Conservation (phyloP, 2,888 invertebrate species). For the Patella caerulea region DNA sequence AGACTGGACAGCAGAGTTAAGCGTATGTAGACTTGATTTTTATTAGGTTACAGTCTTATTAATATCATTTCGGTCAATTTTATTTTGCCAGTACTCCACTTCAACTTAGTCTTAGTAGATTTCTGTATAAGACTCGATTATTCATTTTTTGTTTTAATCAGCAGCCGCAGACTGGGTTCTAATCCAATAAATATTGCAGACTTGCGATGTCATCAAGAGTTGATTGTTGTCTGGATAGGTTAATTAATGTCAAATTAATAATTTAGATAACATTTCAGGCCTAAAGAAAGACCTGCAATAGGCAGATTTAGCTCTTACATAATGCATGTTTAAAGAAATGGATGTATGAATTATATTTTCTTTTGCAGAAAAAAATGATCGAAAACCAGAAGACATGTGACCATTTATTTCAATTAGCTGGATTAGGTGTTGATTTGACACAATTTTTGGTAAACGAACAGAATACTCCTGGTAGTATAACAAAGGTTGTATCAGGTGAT, state of each 20-base stretch:
- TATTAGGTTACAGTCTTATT: too few relatives aligned
- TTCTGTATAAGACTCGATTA: too few relatives aligned
- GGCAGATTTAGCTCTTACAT: neutral
- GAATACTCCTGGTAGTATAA: slow-evolving; percentile 52
- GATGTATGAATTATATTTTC: neutral
- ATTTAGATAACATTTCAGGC: too few relatives aligned
- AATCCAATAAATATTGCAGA: too few relatives aligned
- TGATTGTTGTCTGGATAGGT: too few relatives aligned
- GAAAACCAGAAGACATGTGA: slow-evolving; percentile 48
- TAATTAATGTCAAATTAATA: too few relatives aligned
- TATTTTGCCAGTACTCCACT: too few relatives aligned
- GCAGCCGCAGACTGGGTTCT: too few relatives aligned
- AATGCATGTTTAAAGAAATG: neutral
- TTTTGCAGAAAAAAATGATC: slow-evolving; percentile 47
- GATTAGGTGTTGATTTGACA: slow-evolving; percentile 57
- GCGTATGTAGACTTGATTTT: slow-evolving; percentile 38
- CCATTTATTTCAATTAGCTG: slow-evolving; percentile 48
- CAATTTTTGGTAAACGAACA: slow-evolving; percentile 48
- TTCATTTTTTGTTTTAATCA: too few relatives aligned
- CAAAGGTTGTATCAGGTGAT: slow-evolving; percentile 48
- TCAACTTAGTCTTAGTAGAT: too few relatives aligned
- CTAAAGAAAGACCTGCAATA: neutral
- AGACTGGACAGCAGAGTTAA: slow-evolving; percentile 45
- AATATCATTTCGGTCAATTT: neutral
- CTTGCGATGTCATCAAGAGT: too few relatives aligned